Percentiles rank a stretch among this genome's conserved stretches.
phyloP scores from a whole-genome alignment of 2,888 invertebrate genomes.

The Stratiomys singularior region DNA sequence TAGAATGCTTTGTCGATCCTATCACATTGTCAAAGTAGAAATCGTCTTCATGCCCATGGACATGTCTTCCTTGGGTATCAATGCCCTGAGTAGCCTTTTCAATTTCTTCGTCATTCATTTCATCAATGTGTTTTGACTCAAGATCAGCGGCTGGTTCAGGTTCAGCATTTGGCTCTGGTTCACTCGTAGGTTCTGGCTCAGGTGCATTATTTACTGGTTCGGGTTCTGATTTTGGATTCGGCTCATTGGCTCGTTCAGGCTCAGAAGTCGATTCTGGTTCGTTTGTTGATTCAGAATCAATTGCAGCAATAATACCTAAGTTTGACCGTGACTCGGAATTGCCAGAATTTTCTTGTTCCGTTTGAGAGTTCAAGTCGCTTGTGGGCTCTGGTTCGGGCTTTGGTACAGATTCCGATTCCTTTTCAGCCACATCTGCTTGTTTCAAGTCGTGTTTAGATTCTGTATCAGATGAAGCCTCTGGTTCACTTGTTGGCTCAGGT shows the following conservation, averaged over 20 bases:
- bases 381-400: slow-evolving; percentile 48
- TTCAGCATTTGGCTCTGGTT: slow-evolving; percentile 57
- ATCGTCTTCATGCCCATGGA: background rate
- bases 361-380: slow-evolving; percentile 37
- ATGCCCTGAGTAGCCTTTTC: background rate
- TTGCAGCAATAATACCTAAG: slow-evolving; percentile 56
- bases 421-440: too few species aligned
- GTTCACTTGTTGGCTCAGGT: slow-evolving; percentile 49
- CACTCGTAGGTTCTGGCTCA: slow-evolving; percentile 54
- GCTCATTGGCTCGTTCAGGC: slow-evolving; percentile 55
- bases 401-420: slow-evolving; percentile 50
- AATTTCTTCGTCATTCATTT: slow-evolving; percentile 29
- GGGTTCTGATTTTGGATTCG: slow-evolving; percentile 54
- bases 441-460: too few species aligned
- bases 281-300: slow-evolving; percentile 32
- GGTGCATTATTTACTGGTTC: slow-evolving; percentile 49
- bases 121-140: slow-evolving; percentile 57
- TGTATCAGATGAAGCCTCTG: slow-evolving; percentile 60
- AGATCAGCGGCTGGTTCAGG: slow-evolving; percentile 60
- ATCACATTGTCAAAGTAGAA: too few species aligned
- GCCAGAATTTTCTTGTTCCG: slow-evolving; percentile 29
- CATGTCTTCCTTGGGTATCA: background rate
- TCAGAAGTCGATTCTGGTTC: slow-evolving; percentile 57
- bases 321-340: slow-evolving; percentile 61
- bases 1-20: too few species aligned